phyloP scores from a whole-genome alignment of 2,888 invertebrate genomes.

The Baronia brevicornis region DNA sequence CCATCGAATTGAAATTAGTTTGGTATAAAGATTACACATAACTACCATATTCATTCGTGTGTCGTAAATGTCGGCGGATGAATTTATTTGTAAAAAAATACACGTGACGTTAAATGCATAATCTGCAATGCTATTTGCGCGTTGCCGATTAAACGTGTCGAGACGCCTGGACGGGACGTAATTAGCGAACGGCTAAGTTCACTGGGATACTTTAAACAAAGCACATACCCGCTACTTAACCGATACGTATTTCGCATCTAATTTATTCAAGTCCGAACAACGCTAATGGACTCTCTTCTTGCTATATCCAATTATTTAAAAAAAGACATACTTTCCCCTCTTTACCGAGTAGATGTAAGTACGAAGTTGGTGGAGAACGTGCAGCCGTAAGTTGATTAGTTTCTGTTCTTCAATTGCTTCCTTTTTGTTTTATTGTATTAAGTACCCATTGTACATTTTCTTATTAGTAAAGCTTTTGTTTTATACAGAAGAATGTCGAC shows the following conservation, averaged over 20 bases:
- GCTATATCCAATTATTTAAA: constrained; percentile 23
- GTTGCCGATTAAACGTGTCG: constrained; percentile 37
- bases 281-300: constrained; percentile 29
- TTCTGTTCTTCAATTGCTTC: constrained; percentile 37
- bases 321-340: constrained; percentile 16
- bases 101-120: constrained; percentile 38
- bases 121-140: constrained; percentile 52
- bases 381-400: constrained; percentile 40
- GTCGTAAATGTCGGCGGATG: constrained; percentile 2
- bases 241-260: constrained; percentile 31
- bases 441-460: constrained; percentile 35
- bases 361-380: constrained; percentile 36
- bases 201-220: constrained; percentile 41
- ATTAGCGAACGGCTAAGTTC: constrained; percentile 61
- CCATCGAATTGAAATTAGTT: no score
- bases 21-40: no score
- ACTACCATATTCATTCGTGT: no score
- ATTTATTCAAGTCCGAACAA: constrained; percentile 32
- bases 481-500: no score
- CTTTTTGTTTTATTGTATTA: constrained; percentile 39
- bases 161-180: constrained; percentile 34
- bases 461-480: no score
- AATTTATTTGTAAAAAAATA: constrained; percentile 10
- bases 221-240: constrained; percentile 29
- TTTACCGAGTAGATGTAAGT: constrained; percentile 35